These are phyloP conservation scores for Melinopterus prodromus DNA, from an alignment of 2,888 invertebrate genomes.

Conservation along the genomic window DNA sequence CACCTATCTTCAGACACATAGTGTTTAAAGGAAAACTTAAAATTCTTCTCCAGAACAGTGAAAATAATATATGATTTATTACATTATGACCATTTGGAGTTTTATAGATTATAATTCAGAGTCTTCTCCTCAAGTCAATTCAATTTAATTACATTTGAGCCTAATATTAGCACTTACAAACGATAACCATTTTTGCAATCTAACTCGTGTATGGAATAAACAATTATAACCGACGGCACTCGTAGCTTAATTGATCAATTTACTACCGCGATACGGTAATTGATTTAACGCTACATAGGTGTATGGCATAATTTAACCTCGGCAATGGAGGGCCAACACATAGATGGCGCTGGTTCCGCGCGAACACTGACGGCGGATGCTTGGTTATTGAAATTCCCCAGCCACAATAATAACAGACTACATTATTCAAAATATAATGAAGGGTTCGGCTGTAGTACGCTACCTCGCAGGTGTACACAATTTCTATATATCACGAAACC, in stretches of 20 bases:
- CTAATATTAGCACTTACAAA: too few relatives aligned
- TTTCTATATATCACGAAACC: not conserved
- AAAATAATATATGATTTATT: too few relatives aligned
- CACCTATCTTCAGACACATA: too few relatives aligned
- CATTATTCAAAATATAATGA: constrained; percentile 4
- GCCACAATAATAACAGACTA: not conserved
- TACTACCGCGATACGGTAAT: not conserved
- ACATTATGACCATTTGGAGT: too few relatives aligned
- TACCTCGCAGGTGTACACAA: not conserved
- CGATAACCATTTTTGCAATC: too few relatives aligned
- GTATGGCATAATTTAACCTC: not conserved
- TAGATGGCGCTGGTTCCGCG: not conserved
- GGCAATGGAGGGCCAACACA: not conserved
- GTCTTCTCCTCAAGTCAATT: too few relatives aligned
- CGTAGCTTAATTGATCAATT: not conserved
- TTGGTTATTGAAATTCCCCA: not conserved
- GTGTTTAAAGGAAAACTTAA: too few relatives aligned
- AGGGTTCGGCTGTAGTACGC: not conserved
- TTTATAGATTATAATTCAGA: too few relatives aligned
- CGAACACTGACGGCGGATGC: not conserved
- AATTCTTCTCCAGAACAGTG: too few relatives aligned
- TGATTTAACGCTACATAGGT: not conserved
- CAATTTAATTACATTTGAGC: too few relatives aligned
- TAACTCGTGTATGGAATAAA: too few relatives aligned
- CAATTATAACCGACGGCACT: too few relatives aligned